phyloP scores from a whole-genome alignment of 2,113 vertebrate genomes.

The Progne subis region DNA sequence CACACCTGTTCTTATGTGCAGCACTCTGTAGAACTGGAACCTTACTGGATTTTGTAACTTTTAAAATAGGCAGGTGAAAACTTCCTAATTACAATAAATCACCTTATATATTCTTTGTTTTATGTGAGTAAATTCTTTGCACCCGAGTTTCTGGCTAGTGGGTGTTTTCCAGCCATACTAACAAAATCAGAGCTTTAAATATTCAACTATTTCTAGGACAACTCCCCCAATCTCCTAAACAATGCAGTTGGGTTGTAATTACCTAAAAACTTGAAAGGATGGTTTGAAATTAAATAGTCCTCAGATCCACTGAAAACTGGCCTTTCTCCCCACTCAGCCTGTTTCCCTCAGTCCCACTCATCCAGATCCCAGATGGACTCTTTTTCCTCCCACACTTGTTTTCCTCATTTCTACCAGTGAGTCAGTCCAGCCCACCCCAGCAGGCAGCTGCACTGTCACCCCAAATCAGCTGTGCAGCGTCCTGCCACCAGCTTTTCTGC shows the following conservation, averaged over 20 bases:
- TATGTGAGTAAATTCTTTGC: not conserved
- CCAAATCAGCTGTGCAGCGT: constrained; percentile 42
- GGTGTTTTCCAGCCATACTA: not conserved
- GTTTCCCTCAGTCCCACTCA: not conserved
- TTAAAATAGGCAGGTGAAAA: not conserved
- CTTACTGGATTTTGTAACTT: not conserved
- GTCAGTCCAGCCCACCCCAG: constrained; percentile 54
- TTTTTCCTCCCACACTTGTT: constrained; percentile 36
- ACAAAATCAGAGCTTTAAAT: constrained; percentile 10
- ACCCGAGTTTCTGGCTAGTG: not conserved
- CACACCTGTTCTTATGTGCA: not conserved
- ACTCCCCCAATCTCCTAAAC: not conserved
- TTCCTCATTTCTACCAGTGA: constrained; percentile 45
- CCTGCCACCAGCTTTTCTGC: constrained; percentile 3
- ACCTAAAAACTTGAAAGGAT: not conserved
- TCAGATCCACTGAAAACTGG: not conserved
- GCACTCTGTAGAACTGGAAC: not conserved
- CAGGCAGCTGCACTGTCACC: constrained; percentile 41
- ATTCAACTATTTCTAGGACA: not conserved
- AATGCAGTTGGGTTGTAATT: not conserved
- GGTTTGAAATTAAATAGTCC: not conserved
- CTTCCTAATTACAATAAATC: not conserved
- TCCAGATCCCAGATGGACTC: constrained; percentile 53
- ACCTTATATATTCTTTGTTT: not conserved
- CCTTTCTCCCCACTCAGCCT: not conserved